phyloP scores from a whole-genome alignment of 2,888 invertebrate genomes.

The Eugnorisma glareosa region DNA sequence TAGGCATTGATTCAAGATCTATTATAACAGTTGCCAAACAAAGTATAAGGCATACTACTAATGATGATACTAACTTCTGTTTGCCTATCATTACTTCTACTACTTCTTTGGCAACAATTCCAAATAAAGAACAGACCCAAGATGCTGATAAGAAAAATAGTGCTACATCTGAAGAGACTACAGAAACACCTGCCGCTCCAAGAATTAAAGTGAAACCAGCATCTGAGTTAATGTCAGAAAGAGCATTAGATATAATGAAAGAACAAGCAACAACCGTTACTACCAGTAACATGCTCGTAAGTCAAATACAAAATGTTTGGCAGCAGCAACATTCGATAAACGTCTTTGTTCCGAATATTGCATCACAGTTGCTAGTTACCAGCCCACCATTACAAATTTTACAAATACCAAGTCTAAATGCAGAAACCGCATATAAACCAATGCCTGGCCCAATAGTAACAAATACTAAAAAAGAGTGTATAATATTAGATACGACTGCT shows the following conservation, averaged over 20 bases:
- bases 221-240: slow-evolving; percentile 82
- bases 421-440: slow-evolving; percentile 23
- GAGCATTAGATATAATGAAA: slow-evolving; percentile 66
- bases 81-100: slow-evolving; percentile 83
- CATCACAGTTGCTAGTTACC: slow-evolving; percentile 1
- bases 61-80: slow-evolving; percentile 51
- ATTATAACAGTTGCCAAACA: slow-evolving; percentile 33
- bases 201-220: slow-evolving; percentile 86
- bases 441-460: slow-evolving; percentile 18
- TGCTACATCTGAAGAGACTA: not conserved
- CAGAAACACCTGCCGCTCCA: slow-evolving; percentile 64
- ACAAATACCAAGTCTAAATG: slow-evolving; percentile 24
- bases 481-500: slow-evolving; percentile 79
- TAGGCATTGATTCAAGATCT: slow-evolving; percentile 49
- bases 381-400: slow-evolving; percentile 38
- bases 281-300: slow-evolving; percentile 27
- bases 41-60: slow-evolving; percentile 18
- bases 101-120: slow-evolving; percentile 75
- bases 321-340: slow-evolving; percentile 22
- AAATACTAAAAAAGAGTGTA: slow-evolving; percentile 28
- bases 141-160: slow-evolving; percentile 18
- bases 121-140: slow-evolving; percentile 42
- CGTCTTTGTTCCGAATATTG: slow-evolving; percentile 41
- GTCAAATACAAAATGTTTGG: slow-evolving; percentile 44
- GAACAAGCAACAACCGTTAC: slow-evolving; percentile 37